These are phyloP conservation scores for Callipepla californica DNA, from an alignment of 2,113 vertebrate species.

Conservation along the genomic window DNA sequence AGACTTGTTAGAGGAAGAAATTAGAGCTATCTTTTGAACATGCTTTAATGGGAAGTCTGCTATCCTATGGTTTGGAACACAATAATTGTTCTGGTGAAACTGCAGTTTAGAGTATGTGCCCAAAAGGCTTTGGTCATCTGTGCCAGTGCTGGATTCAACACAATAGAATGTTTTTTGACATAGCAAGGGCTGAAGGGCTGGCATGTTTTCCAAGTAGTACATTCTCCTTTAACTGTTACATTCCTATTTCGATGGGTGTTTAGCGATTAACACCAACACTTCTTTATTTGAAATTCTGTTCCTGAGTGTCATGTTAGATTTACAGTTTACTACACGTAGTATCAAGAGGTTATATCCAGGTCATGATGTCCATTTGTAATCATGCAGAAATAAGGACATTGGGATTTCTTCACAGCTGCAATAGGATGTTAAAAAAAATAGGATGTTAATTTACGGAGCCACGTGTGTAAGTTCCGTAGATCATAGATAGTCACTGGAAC, in stretches of 20 bases:
- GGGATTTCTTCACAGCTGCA: slow-evolving; percentile 51
- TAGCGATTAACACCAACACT: not conserved
- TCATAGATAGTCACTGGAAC: not conserved
- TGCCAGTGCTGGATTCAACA: not conserved
- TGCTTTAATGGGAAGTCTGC: not conserved
- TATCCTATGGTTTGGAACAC: not conserved
- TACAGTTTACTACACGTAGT: not conserved
- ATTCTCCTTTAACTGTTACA: not conserved
- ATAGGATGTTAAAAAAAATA: not conserved
- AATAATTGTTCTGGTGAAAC: not conserved
- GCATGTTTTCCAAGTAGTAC: not conserved
- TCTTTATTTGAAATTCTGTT: not conserved
- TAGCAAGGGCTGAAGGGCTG: not conserved
- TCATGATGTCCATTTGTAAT: not conserved
- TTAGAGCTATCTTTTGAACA: not conserved
- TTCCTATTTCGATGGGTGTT: not conserved
- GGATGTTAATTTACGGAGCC: not conserved
- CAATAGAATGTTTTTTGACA: not conserved
- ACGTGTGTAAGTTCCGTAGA: not conserved
- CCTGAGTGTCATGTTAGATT: not conserved
- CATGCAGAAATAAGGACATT: slow-evolving; percentile 9
- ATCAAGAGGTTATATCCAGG: slow-evolving; percentile 16
- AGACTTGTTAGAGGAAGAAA: not conserved
- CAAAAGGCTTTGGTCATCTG: not conserved
- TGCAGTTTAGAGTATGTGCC: not conserved